Conservation (phyloP, 37 sponge, comb jelly and placozoan species). For the Bolinopsis microptera region DNA sequence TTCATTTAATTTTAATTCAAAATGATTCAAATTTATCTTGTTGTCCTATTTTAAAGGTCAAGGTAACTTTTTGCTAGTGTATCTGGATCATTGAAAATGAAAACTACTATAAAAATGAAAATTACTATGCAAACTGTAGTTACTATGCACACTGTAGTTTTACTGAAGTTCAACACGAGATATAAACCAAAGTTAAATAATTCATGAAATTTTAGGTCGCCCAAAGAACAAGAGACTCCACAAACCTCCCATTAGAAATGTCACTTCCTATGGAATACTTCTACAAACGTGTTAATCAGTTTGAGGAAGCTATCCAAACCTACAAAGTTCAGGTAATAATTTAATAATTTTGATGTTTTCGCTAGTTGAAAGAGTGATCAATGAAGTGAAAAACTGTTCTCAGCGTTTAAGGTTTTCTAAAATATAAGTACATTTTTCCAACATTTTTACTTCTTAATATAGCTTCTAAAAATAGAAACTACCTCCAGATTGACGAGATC, state of each 20-base stretch:
- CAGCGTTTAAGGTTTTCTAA: too few species aligned
- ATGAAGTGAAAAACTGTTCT: too few species aligned
- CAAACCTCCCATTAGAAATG: slow-evolving; percentile 37
- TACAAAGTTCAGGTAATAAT: slow-evolving; percentile 54
- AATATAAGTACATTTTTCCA: too few species aligned
- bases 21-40: too few species aligned
- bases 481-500: slow-evolving; percentile 50
- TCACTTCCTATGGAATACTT: slow-evolving; percentile 60
- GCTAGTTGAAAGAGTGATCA: background rate
- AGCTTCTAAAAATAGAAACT: too few species aligned
- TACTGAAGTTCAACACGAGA: too few species aligned
- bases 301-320: slow-evolving; percentile 23
- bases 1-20: background rate
- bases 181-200: too few species aligned
- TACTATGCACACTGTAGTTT: background rate
- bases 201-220: slow-evolving; percentile 20
- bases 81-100: background rate
- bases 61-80: background rate
- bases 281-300: slow-evolving; percentile 49
- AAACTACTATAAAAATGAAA: background rate
- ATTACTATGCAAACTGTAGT: background rate
- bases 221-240: slow-evolving; percentile 32
- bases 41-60: background rate
- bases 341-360: background rate
- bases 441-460: too few species aligned